These are phyloP conservation scores for Heliangelus exortis DNA, from an alignment of 2,797 vertebrate species.

Conservation along the genomic window DNA sequence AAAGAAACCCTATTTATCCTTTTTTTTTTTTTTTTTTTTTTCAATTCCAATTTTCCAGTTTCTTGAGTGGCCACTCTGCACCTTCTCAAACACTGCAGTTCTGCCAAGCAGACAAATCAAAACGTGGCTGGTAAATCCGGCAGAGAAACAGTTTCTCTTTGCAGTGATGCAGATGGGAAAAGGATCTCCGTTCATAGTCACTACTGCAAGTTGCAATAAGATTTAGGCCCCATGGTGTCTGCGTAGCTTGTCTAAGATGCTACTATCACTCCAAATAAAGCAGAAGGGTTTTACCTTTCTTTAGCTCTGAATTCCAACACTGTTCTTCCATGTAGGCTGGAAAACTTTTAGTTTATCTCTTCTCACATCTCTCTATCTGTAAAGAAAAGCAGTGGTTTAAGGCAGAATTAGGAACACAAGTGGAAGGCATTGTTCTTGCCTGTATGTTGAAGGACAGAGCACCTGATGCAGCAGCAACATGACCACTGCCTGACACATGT, in stretches of 20 bases:
- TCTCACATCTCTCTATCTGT: background rate
- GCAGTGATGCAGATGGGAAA: background rate
- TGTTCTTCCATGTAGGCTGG: background rate
- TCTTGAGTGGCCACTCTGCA: background rate
- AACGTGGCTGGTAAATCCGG: accelerated
- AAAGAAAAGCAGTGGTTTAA: background rate
- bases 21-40: background rate
- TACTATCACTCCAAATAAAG: background rate
- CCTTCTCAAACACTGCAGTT: background rate
- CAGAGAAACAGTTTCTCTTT: background rate
- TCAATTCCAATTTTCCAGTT: background rate
- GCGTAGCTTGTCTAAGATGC: background rate
- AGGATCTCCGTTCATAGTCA: background rate
- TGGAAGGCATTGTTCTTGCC: background rate
- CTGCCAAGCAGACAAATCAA: background rate
- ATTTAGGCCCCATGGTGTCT: background rate
- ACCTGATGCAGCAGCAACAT: background rate
- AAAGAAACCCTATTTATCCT: background rate
- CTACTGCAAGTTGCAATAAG: background rate
- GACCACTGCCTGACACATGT: no score
- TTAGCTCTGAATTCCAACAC: background rate
- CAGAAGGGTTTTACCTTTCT: background rate
- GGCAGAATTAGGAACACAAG: background rate
- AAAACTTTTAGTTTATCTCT: accelerated
- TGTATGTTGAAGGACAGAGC: background rate